These are phyloP conservation scores for Tipula helvola DNA, from an alignment of 2,888 invertebrate genomes.

Conservation along the genomic window DNA sequence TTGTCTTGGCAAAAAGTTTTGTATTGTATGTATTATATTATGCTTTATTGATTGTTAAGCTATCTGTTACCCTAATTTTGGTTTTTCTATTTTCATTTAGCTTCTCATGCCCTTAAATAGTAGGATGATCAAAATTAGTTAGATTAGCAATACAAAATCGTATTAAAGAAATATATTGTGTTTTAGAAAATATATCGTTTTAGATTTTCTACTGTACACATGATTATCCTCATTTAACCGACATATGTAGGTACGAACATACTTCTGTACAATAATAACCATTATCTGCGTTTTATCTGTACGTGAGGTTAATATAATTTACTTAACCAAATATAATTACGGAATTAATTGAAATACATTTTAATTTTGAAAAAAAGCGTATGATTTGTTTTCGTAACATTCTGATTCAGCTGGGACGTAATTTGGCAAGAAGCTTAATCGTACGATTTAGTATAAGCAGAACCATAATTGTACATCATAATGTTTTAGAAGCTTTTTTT, in stretches of 20 bases:
- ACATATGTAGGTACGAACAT: background rate
- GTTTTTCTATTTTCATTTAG: background rate
- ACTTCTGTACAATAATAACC: background rate
- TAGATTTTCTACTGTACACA: background rate
- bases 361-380: too few relatives aligned
- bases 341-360: background rate
- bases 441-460: too few relatives aligned
- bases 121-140: background rate
- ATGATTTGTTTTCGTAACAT: too few relatives aligned
- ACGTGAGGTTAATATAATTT: background rate
- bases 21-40: background rate
- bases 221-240: background rate
- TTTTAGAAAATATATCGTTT: background rate
- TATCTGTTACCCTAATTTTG: background rate
- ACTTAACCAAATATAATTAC: background rate
- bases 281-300: background rate
- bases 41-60: background rate
- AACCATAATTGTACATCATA: too few relatives aligned
- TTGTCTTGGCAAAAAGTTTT: background rate
- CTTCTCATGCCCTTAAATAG: background rate
- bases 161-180: background rate
- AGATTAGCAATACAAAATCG: background rate
- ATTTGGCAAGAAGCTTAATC: too few relatives aligned
- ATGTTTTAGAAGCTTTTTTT: too few relatives aligned
- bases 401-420: too few relatives aligned